phyloP scores from a whole-genome alignment of 1,140 invertebrate species.

The Stenopsyche tienmushanensis region DNA sequence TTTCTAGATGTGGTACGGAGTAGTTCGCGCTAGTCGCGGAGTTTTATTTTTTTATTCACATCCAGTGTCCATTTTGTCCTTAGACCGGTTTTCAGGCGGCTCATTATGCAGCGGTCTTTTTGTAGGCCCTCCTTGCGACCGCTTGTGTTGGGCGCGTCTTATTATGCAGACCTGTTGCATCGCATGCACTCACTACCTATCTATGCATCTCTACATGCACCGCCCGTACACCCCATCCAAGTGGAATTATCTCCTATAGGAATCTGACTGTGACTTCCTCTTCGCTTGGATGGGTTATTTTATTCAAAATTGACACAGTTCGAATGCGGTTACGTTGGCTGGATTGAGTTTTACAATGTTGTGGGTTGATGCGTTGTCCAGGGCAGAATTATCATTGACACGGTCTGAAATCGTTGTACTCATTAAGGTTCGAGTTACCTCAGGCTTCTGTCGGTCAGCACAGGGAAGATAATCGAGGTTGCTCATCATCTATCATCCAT shows the following conservation, averaged over 20 bases:
- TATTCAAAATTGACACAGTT: not conserved
- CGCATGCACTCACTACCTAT: not conserved
- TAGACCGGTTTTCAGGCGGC: not conserved
- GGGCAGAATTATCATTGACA: not conserved
- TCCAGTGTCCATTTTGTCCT: not conserved
- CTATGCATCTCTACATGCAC: not conserved
- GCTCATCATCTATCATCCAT: conserved; percentile 24
- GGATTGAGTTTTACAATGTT: too few species aligned
- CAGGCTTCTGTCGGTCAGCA: conserved; percentile 12
- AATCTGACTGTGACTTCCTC: not conserved
- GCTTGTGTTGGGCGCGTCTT: not conserved
- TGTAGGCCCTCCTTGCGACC: not conserved
- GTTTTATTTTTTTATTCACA: conserved; percentile 2
- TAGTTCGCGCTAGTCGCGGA: not conserved
- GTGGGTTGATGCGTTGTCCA: too few species aligned
- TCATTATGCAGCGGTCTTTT: conserved; percentile 9
- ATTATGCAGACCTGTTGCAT: conserved; percentile 23
- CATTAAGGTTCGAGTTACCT: conserved; percentile 8
- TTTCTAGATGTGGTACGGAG: not conserved
- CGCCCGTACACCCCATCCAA: not conserved
- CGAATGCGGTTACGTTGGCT: too few species aligned
- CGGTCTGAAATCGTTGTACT: not conserved
- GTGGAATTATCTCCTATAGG: too few species aligned
- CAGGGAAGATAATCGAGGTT: conserved; percentile 12
- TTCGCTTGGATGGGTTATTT: not conserved